Percentiles rank a stretch among this genome's conserved stretches.
phyloP scores from a whole-genome alignment of 2,888 invertebrate species.

The Urechis unicinctus region DNA sequence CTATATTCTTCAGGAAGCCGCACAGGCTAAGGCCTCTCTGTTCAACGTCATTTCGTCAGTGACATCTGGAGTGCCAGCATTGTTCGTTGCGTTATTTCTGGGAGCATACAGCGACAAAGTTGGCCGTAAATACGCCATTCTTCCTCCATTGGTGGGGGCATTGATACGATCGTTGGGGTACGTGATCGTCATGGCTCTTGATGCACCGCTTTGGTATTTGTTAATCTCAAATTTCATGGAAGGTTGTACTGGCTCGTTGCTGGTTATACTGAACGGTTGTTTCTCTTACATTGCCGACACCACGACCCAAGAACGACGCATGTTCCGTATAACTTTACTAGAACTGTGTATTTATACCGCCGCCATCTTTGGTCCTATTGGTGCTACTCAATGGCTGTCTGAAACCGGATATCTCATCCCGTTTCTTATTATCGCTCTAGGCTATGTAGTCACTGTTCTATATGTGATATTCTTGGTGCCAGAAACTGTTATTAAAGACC shows the following conservation, averaged over 20 bases:
- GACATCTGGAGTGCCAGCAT: constrained; percentile 9
- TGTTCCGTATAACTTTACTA: constrained; percentile 11
- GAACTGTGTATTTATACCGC: constrained; percentile 11
- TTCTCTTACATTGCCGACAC: constrained; percentile 16
- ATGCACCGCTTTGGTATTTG: constrained; percentile 8
- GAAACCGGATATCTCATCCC: constrained; percentile 7
- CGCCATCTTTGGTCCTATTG: constrained; percentile 7
- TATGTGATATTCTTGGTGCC: constrained; percentile 12
- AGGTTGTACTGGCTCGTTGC: constrained; percentile 8
- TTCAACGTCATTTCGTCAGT: constrained; percentile 4
- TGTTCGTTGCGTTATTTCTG: constrained; percentile 11
- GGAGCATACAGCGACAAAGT: constrained; percentile 16
- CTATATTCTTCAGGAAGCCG: constrained; percentile 3
- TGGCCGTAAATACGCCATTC: constrained; percentile 16
- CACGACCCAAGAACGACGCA: constrained; percentile 6
- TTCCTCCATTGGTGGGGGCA: constrained; percentile 15
- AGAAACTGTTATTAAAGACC: constrained; percentile 7
- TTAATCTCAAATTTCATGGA: constrained; percentile 5
- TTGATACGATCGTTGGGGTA: constrained; percentile 1
- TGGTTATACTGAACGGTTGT: constrained; percentile 10
- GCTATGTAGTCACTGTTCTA: constrained; percentile 6
- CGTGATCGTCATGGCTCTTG: constrained; percentile 6
- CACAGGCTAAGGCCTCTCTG: constrained; percentile 7
- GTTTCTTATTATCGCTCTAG: background rate
- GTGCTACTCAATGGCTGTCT: constrained; percentile 4